A percentile compares a stretch with the other conserved stretches of the same genome.
Conservation (phyloP, 2,888 invertebrate genomes). For the Calliopum simillimum region DNA sequence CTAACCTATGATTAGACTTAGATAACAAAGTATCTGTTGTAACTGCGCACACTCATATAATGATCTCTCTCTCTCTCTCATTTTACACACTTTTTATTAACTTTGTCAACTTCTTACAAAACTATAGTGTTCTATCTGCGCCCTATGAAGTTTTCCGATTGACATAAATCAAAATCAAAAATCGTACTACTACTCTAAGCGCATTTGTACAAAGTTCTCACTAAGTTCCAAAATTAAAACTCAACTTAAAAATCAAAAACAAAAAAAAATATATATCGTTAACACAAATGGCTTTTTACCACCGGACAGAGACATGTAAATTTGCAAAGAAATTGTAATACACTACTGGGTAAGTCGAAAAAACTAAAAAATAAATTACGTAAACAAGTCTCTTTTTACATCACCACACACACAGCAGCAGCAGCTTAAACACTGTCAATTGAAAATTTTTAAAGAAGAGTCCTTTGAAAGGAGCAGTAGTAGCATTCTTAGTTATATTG, state of each 20-base stretch:
- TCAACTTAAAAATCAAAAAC: conserved; percentile 41
- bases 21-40: not conserved
- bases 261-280: conserved; percentile 37
- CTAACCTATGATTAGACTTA: no score
- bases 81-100: not conserved
- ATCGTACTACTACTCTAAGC: conserved; percentile 41
- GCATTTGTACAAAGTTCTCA: conserved; percentile 45
- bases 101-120: conserved; percentile 4
- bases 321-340: no score
- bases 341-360: not conserved
- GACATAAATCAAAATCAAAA: conserved; percentile 62
- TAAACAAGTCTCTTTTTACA: no score
- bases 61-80: not conserved
- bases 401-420: not conserved
- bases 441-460: no score
- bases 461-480: no score
- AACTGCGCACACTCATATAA: not conserved
- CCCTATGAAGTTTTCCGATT: conserved; percentile 68
- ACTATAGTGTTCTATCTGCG: conserved; percentile 66
- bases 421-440: no score
- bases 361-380: no score
- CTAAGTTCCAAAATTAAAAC: conserved; percentile 47
- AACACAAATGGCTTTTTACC: not conserved
- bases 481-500: no score
- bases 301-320: not conserved